A percentile compares a stretch with the other conserved stretches of the same genome.
These are phyloP conservation scores for Motacilla alba DNA, from an alignment of 2,113 vertebrate species.

Conservation along the genomic window DNA sequence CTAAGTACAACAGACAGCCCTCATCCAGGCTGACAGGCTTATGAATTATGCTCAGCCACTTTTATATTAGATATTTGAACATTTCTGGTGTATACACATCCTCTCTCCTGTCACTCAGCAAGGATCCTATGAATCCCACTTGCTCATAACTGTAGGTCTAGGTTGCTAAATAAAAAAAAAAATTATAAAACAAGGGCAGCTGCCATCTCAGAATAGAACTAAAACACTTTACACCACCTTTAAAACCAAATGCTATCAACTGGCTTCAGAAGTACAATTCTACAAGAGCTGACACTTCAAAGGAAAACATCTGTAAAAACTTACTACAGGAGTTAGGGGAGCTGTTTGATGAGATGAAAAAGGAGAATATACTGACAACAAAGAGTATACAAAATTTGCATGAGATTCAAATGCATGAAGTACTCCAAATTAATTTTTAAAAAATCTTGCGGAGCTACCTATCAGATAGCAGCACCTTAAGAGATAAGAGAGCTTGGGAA, in stretches of 20 bases:
- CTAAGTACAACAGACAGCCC: not conserved
- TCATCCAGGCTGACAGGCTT: not conserved
- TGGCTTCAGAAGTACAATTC: not conserved
- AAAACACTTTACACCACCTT: not conserved
- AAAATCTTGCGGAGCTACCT: not conserved
- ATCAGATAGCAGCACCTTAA: not conserved
- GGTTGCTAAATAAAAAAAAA: not conserved
- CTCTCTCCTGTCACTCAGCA: not conserved
- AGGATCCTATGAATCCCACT: not conserved
- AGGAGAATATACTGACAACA: not conserved
- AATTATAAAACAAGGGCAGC: not conserved
- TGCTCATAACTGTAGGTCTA: not conserved
- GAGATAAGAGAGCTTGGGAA: not conserved
- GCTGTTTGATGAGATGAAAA: not conserved
- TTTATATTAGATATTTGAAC: not conserved
- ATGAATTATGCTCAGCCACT: not conserved
- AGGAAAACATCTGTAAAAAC: not conserved
- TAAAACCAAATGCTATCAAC: not conserved
- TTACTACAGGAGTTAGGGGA: not conserved
- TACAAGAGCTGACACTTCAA: not conserved
- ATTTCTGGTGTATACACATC: not conserved
- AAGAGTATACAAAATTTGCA: not conserved
- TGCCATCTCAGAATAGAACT: not conserved
- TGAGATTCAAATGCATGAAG: not conserved
- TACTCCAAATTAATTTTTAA: not conserved